phyloP scores from a whole-genome alignment of 2,113 vertebrate genomes.

The Odocoileus hemionus region DNA sequence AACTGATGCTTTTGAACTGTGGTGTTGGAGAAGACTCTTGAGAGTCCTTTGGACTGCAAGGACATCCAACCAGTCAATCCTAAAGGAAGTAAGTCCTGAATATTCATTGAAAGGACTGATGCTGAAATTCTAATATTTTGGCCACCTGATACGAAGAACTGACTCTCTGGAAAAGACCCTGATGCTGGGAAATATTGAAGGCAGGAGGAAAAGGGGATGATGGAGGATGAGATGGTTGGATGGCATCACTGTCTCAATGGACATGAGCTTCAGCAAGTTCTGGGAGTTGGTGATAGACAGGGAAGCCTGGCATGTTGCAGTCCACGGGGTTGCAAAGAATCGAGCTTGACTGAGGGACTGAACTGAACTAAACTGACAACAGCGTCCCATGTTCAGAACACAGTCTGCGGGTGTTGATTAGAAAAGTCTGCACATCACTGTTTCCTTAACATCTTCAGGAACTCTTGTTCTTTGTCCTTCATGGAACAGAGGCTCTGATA shows the following conservation, averaged over 20 bases:
- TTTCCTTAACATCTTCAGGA: neutral
- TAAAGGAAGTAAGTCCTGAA: neutral
- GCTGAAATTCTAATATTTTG: neutral
- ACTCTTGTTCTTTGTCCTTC: neutral
- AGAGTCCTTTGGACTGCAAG: neutral
- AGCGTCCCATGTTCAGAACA: neutral
- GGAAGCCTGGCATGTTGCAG: neutral
- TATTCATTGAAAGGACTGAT: neutral
- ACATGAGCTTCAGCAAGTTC: neutral
- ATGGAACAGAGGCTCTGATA: neutral
- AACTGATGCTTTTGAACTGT: neutral
- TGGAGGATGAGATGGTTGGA: neutral
- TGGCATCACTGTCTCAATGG: neutral
- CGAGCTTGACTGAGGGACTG: neutral
- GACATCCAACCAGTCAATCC: neutral
- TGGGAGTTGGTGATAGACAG: neutral
- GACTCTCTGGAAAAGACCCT: neutral
- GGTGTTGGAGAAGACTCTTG: neutral
- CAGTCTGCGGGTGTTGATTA: neutral
- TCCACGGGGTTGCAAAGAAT: neutral
- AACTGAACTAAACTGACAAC: neutral
- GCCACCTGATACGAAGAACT: neutral
- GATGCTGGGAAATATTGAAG: neutral
- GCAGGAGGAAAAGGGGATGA: neutral
- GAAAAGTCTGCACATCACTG: neutral